Conservation (phyloP, 35 echinoderm and acorn worm genomes). For the Hemicentrotus pulcherrimus region DNA sequence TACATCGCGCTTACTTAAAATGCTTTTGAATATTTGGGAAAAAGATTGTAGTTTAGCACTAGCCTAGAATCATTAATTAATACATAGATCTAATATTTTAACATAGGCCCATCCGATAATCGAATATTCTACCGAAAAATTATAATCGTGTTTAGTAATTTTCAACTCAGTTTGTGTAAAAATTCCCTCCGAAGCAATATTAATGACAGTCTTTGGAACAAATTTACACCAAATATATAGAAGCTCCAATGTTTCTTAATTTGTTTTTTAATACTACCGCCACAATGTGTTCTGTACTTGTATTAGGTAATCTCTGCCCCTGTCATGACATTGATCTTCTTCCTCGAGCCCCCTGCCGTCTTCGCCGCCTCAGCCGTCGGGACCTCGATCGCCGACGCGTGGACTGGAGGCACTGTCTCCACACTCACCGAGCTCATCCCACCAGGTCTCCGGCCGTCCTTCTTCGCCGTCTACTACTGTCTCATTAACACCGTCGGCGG, state of each 20-base stretch:
- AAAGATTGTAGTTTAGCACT: too few species aligned
- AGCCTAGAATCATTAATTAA: too few species aligned
- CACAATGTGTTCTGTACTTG: background rate
- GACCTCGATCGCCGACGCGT: constrained; percentile 14
- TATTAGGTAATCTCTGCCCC: constrained; percentile 31
- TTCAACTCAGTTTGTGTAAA: background rate
- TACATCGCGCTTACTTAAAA: too few species aligned
- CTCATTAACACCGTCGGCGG: constrained; percentile 56
- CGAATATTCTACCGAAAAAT: too few species aligned
- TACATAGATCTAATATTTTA: too few species aligned
- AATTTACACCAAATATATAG: too few species aligned
- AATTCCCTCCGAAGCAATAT: background rate
- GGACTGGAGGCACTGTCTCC: constrained; percentile 42
- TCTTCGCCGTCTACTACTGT: constrained; percentile 53
- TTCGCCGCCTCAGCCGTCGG: constrained; percentile 10
- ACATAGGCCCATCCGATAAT: too few species aligned
- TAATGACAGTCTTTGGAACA: too few species aligned
- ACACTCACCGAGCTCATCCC: constrained; percentile 51
- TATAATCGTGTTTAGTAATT: too few species aligned
- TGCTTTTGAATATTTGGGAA: too few species aligned
- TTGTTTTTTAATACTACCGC: too few species aligned
- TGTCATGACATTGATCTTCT: constrained; percentile 8
- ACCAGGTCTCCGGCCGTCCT: background rate
- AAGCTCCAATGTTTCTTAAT: too few species aligned
- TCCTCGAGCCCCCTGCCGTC: constrained; percentile 33